Conservation (phyloP, 2,888 invertebrate species). For the Papilio demoleus region DNA sequence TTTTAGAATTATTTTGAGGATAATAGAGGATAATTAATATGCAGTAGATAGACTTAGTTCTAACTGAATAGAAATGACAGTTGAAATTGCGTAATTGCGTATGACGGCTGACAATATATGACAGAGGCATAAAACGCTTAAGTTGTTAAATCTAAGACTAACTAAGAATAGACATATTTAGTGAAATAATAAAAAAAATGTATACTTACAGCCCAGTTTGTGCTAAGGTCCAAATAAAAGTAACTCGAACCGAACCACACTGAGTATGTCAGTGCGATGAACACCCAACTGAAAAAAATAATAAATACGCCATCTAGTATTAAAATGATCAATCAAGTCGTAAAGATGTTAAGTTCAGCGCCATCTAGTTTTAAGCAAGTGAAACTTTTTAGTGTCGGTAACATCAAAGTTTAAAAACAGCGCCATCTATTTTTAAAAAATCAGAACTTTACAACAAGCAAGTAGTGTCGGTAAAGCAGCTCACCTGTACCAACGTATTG, state of each 20-base stretch:
- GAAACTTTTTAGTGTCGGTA: not conserved
- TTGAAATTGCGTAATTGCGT: too few species aligned
- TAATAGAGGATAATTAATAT: too few species aligned
- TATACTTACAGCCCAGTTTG: slow-evolving; percentile 76
- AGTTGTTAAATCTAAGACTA: too few species aligned
- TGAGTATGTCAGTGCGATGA: slow-evolving; percentile 86
- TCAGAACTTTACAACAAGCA: not conserved
- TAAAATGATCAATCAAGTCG: not conserved
- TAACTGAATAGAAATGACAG: too few species aligned
- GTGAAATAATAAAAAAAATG: not conserved
- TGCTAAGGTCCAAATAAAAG: slow-evolving; percentile 87
- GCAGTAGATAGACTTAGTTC: too few species aligned
- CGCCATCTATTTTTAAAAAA: not conserved
- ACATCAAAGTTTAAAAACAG: not conserved
- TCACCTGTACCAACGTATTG: slow-evolving; percentile 85
- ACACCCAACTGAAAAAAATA: slow-evolving; percentile 82
- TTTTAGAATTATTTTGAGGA: too few species aligned
- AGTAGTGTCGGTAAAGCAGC: slow-evolving; percentile 29
- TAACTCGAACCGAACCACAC: slow-evolving; percentile 90
- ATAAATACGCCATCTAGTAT: slow-evolving; percentile 1
- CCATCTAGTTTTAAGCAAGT: not conserved
- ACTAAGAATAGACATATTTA: too few species aligned
- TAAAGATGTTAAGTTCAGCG: not conserved
- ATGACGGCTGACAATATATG: too few species aligned
- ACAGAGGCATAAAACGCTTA: too few species aligned